phyloP scores from a whole-genome alignment of 2,113 vertebrate genomes.

The Carassius carassius region DNA sequence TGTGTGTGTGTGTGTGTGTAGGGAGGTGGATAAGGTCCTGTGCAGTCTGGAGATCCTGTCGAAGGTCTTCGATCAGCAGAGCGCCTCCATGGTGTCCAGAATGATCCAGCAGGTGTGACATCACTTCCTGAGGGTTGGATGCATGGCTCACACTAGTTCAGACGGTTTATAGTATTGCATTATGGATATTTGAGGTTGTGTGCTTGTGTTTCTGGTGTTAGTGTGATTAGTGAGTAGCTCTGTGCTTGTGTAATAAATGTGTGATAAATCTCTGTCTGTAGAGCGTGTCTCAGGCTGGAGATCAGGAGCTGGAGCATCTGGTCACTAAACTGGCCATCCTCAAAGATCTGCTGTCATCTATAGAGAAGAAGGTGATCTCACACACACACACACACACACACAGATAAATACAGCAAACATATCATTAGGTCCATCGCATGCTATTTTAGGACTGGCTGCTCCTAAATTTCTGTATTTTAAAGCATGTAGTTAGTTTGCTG shows the following conservation, averaged over 20 bases:
- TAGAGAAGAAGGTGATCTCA: conserved; percentile 89
- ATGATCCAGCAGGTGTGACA: conserved; percentile 89
- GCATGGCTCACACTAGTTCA: background rate
- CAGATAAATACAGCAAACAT: conserved; percentile 17
- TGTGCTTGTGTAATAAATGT: background rate
- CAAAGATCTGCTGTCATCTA: conserved; percentile 90
- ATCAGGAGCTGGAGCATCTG: conserved; percentile 91
- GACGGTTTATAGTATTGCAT: no score
- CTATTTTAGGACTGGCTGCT: background rate
- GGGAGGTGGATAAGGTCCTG: conserved; percentile 94
- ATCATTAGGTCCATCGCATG: background rate
- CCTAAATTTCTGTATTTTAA: no score
- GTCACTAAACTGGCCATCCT: conserved; percentile 91
- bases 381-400: no score
- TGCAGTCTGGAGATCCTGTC: conserved; percentile 92
- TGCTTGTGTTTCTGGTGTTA: no score
- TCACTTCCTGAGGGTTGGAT: background rate
- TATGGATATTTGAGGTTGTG: no score
- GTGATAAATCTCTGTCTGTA: conserved; percentile 52
- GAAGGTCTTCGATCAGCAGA: conserved; percentile 98
- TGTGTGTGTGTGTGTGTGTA: conserved; percentile 57
- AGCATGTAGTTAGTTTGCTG: background rate
- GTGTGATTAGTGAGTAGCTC: no score
- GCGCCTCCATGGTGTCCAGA: conserved; percentile 87
- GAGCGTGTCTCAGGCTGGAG: conserved; percentile 84